Base-by-base conservation (phyloP, 2,888 invertebrate genomes). In the Scaptomyza tumidula region DNA sequence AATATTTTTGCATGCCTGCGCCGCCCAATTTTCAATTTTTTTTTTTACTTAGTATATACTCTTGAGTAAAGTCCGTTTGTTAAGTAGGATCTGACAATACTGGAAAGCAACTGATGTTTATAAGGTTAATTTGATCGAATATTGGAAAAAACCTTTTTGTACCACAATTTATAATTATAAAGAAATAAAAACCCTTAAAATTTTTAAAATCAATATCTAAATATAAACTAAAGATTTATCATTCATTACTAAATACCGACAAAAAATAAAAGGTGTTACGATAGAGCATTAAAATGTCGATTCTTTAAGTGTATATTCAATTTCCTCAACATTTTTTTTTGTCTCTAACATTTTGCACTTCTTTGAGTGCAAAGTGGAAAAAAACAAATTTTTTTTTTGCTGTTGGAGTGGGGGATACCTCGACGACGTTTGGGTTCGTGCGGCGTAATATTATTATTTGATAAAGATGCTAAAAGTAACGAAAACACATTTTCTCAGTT, bases 401-500 rank as follows among this genome's bases (percentile, higher is more conserved):
- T 39, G 57, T 14, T 39, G 7, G 33, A 33, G 33, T n/a, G 33
- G 54, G 46, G 68, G 75, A 63, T 80, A 78, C 70, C 70, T 78
- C 82, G 86, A 84, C 86, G 82, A 82, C 87, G 79, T 87, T 83
- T 78, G 81, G 78, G 81, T 72, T 78, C 79, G 84, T 79, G 86
- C 75, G 79, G 88, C 80, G 87, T 90, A 90, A 88, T 89, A 90
- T 90, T 90, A 90, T 90, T 90, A 90, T 90, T 90, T 90, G 90
- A 90, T 90, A 90, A 90, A 90, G 90, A 90, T 90, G 89, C 88
- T 89, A 89, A 88, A 87, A 89, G 89, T 90, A 90, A 90, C 87
- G 89, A 90, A 90, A 90, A 90, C 90, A 90, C 90, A 90, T 90
- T 90, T 90, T 90, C 79, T 83, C 85, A 88, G 90, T 90, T 90